Conservation (phyloP, 2,888 invertebrate species). For the Argyresthia albistria region DNA sequence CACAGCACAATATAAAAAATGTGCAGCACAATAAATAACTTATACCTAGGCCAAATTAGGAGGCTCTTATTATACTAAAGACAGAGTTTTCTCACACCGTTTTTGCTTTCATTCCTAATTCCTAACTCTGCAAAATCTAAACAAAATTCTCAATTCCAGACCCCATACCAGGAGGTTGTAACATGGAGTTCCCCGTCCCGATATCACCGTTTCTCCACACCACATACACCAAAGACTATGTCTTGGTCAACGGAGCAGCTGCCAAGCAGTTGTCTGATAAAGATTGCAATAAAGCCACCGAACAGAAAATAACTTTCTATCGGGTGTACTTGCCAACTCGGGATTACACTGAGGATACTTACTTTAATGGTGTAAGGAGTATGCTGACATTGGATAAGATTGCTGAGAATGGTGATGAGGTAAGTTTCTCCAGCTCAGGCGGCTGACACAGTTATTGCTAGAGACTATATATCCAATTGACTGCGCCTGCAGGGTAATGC, state of each 20-base stretch:
- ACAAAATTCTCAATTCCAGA: conserved; percentile 52
- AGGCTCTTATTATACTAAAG: too few relatives aligned
- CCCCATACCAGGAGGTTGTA: conserved; percentile 86
- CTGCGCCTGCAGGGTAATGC: too few relatives aligned
- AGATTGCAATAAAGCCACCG: conserved; percentile 29
- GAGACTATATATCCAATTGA: too few relatives aligned
- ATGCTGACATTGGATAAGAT: conserved; percentile 76
- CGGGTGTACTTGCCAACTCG: conserved; percentile 74
- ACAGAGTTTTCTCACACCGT: too few relatives aligned
- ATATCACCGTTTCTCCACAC: conserved; percentile 73
- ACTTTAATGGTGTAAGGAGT: conserved; percentile 72
- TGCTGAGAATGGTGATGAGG: conserved; percentile 59
- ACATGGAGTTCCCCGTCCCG: conserved; percentile 75
- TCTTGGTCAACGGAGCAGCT: conserved; percentile 70
- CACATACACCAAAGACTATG: conserved; percentile 37
- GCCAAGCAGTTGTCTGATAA: conserved; percentile 38
- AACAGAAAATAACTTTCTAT: conserved; percentile 68
- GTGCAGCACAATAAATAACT: too few relatives aligned
- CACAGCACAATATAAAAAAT: too few relatives aligned
- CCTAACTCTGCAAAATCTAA: too few relatives aligned
- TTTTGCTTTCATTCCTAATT: too few relatives aligned
- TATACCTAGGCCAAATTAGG: too few relatives aligned
- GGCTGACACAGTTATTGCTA: too few relatives aligned
- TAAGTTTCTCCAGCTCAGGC: conserved; percentile 29
- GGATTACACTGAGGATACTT: conserved; percentile 64